Percentiles rank a stretch among this genome's conserved stretches.
These are phyloP conservation scores for Hippocampus mohnikei DNA, from an alignment of 2,113 vertebrate species.

Conservation along the genomic window DNA sequence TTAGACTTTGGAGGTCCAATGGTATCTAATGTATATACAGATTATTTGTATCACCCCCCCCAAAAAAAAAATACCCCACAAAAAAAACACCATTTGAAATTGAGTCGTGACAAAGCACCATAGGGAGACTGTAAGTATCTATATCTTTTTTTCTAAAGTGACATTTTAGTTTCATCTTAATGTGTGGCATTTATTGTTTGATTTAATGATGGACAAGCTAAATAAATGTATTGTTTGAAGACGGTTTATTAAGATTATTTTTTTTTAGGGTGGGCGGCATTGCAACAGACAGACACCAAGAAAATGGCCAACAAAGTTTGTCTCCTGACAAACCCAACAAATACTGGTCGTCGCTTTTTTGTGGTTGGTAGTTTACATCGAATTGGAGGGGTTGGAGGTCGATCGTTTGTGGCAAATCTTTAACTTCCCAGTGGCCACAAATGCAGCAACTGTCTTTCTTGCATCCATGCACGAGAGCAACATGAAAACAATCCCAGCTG, in stretches of 20 bases:
- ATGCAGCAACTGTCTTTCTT: slow-evolving; percentile 46
- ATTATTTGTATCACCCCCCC: no score
- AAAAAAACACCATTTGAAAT: no score
- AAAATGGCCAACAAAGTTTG: background rate
- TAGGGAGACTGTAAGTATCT: background rate
- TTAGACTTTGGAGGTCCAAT: no score
- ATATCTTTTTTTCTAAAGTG: background rate
- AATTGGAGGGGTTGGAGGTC: background rate
- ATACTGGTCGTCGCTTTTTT: background rate
- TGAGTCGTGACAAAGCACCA: no score
- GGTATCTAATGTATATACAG: no score
- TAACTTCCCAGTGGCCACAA: background rate
- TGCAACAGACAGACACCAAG: no score
- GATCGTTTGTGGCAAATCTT: background rate
- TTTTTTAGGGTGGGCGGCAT: no score
- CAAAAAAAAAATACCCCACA: no score
- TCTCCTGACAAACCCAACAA: background rate
- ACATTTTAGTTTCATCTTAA: background rate
- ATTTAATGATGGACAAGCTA: no score
- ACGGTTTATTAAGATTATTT: background rate
- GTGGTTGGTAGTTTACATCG: background rate
- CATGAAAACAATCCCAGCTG: slow-evolving; percentile 48
- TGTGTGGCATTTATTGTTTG: background rate
- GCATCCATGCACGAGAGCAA: slow-evolving; percentile 34
- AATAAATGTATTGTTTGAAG: background rate